Base-by-base conservation (phyloP, 2,888 invertebrate species). In the Nemurella pictetii region DNA sequence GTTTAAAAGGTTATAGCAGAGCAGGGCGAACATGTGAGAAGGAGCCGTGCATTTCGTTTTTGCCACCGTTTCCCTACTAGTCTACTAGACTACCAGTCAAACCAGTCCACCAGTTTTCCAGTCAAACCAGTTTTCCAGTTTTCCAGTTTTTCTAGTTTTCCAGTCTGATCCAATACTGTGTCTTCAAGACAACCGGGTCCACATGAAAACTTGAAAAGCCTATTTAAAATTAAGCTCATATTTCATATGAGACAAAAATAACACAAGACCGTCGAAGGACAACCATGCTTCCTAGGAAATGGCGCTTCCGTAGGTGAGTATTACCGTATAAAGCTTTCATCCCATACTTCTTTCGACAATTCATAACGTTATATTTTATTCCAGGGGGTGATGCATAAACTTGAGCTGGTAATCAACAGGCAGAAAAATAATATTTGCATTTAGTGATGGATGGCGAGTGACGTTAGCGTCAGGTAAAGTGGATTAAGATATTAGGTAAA, bases 1-100 rank as follows among this genome's bases (percentile, higher is more conserved):
- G 77, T 84, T 84, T 78, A 84, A 75, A 84, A 84, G 84, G 84
- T n/a, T 78, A 84, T 84, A 84, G 75, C 74, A 77, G 36, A 77
- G 78, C n/a, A 7, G 20, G 29, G 28, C 78, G 78, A 29, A 78
- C 27, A 78, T 30, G 78, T 55, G 55, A 55, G 55, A 55, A 78
- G 30, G 20, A 20, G 78, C 30, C 29, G 30, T 29, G 78, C 78
- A 29, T 78, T 55, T 15, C 28, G n/a, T 55, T 3, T 32, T 32
- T 5, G 32, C 32, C 55, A 55, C 55, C 55, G 9, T 55, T 12
- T 2, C 55, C 20, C 35, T 7, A 12, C 35, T 35, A 12, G 20
- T 12, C 25, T 74, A 25, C n/a, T 74, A 74, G 74, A 74, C 74
- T 25, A 74, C 55, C 25, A 20, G 74, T 5, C n/a, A 74, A n/a